Evolutionary conservation across 2,797 vertebrate genomes (phyloP).

Genomic region (Ibycter americanus): DNA sequence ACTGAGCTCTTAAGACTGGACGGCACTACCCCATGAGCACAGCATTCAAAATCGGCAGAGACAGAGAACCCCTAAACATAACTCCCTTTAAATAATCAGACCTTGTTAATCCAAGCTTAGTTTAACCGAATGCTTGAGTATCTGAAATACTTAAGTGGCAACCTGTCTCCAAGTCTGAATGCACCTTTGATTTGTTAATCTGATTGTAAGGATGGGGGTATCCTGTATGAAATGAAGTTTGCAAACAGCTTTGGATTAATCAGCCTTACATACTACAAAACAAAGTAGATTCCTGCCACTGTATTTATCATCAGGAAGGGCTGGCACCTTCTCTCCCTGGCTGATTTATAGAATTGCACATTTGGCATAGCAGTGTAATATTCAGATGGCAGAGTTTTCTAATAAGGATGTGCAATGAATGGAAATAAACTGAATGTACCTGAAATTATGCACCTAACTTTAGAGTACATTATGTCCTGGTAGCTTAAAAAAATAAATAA

Average conservation of each 20-base stretch:
- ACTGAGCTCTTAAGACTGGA: slow-evolving; percentile 63
- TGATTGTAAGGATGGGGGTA: slow-evolving; percentile 39
- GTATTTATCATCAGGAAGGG: slow-evolving; percentile 34
- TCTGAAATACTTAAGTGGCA: slow-evolving; percentile 60
- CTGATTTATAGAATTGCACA: slow-evolving; percentile 52
- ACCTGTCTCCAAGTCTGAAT: slow-evolving; percentile 36
- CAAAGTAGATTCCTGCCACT: slow-evolving; percentile 52
- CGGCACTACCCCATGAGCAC: slow-evolving; percentile 9
- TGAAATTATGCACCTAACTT: slow-evolving; percentile 30
- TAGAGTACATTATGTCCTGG: background rate
- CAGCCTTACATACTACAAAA: slow-evolving; percentile 48
- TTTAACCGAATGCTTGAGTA: slow-evolving; percentile 43
- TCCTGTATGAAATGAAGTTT: slow-evolving; percentile 34
- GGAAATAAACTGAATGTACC: slow-evolving; percentile 34
- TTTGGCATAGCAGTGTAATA: slow-evolving; percentile 25
- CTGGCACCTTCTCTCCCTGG: slow-evolving; percentile 6
- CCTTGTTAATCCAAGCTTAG: slow-evolving; percentile 63
- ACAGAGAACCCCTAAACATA: slow-evolving; percentile 50
- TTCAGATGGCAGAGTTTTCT: slow-evolving; percentile 33
- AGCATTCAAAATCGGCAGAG: slow-evolving; percentile 49
- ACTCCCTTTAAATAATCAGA: slow-evolving; percentile 53
- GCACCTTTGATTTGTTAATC: slow-evolving; percentile 56
- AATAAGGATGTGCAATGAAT: slow-evolving; percentile 35
- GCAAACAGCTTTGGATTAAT: slow-evolving; percentile 63
- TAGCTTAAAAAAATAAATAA: slow-evolving; percentile 3